Conservation (phyloP, 2,113 vertebrate species). For the Axis porcinus region DNA sequence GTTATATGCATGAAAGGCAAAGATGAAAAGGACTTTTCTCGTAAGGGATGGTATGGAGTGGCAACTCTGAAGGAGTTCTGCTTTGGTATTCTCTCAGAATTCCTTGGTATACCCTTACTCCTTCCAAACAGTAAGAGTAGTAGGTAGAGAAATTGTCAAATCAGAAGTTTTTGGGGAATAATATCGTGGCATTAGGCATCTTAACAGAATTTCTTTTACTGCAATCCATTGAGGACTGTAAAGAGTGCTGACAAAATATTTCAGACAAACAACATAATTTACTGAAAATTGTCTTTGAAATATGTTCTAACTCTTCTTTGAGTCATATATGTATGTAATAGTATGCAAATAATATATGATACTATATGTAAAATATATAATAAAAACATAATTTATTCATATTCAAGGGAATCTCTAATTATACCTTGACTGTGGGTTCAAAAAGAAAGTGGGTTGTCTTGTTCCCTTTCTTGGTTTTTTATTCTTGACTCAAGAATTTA, state of each 20-base stretch:
- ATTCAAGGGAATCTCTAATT: background rate
- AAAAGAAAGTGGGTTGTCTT: background rate
- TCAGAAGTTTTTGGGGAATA: background rate
- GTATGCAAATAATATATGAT: background rate
- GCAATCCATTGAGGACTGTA: background rate
- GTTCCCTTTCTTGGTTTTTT: background rate
- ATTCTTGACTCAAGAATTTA: background rate
- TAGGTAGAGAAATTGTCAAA: background rate
- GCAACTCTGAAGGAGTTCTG: background rate
- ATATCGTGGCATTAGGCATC: background rate
- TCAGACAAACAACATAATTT: background rate
- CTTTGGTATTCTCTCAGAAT: background rate
- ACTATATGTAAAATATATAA: background rate
- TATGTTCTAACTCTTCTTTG: background rate
- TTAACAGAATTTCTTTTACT: background rate
- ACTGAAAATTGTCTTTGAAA: background rate
- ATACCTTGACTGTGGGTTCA: background rate
- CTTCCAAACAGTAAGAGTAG: background rate
- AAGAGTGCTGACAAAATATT: background rate
- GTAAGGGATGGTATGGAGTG: background rate
- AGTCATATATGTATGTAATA: background rate
- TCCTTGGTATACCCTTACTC: background rate
- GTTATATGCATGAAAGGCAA: background rate
- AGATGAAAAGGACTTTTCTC: background rate
- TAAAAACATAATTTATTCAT: background rate